Evolutionary conservation across 2,113 vertebrate species (phyloP), one percentile per base, ranked within the genome.

Genomic region (Pseudorasbora parva): DNA sequence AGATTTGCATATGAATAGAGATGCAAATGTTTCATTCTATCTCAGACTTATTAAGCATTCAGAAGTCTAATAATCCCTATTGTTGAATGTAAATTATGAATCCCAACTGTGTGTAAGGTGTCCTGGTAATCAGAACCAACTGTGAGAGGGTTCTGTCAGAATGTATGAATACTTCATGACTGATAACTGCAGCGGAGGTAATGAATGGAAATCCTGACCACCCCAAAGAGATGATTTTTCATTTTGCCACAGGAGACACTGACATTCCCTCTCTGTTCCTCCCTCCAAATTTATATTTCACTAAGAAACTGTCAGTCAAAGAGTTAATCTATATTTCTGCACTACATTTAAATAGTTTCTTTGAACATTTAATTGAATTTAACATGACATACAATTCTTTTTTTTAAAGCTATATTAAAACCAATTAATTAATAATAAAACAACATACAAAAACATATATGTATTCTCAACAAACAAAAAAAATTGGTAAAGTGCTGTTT

Each of bases 171-270:
- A 87, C 84, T 86, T 88, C 77, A 87, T 84, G 82, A 85, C 81
- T 66, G 81, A 85, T 84, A 71, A 72, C 85, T 89, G 84, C 74
- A 89, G 85, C 86, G 62, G 68, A 64, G 76, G 25, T 85, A 88
- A 90, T 88, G 85, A 88, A 89, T 85, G 82, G 78, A 87, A 82
- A 91, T 86, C 82, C 88, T 74, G 37, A 54, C 47, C 68, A 30
- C 66, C 69, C 75, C 69, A 45, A 54, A 21, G 75, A 49, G 74
- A 7, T 2, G 12, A 82, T 88, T 86, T 85, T 85, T 90, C 84
- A 86, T 49, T 75, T 64, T 66, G 56, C 25, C 57, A 49, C 62
- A 2, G 14, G 59, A 87, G 83, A 60, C 77, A 73, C 78, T 87
- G 86, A 91, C 60, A 73, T 41, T 68, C 49, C 43, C 25, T 54